These are phyloP conservation scores for Acyrthosiphon pisum DNA, from an alignment of 1,140 invertebrate genomes.

Conservation along the genomic window DNA sequence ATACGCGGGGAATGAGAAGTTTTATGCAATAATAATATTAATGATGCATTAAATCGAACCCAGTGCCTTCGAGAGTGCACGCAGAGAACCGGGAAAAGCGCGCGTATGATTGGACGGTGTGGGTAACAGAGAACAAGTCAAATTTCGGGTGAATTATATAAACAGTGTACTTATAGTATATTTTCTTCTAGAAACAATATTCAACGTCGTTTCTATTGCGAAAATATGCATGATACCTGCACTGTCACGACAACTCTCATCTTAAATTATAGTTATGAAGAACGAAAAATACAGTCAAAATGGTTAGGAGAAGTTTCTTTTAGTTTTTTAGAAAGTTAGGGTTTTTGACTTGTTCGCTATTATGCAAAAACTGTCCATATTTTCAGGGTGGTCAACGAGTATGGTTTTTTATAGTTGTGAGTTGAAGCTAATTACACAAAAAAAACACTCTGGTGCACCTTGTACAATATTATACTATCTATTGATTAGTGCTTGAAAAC, in stretches of 20 bases:
- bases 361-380: no score
- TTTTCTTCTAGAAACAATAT: background rate
- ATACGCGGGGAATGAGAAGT: background rate
- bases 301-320: no score
- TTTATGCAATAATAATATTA: background rate
- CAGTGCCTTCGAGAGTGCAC: background rate
- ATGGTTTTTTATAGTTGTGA: no score
- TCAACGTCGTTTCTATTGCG: background rate
- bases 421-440: no score
- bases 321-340: no score
- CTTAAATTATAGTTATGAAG: background rate
- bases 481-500: no score
- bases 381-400: no score
- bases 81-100: background rate
- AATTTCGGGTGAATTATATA: background rate
- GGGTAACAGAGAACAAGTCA: background rate
- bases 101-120: background rate
- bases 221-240: background rate
- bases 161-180: no score
- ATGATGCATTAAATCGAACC: slow-evolving; percentile 14
- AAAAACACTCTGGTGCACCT: no score
- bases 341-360: no score
- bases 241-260: background rate
- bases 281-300: background rate
- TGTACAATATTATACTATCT: no score